Evolutionary conservation across 2,797 vertebrate genomes (phyloP).

Genomic region (Tympanoctomys barrerae): DNA sequence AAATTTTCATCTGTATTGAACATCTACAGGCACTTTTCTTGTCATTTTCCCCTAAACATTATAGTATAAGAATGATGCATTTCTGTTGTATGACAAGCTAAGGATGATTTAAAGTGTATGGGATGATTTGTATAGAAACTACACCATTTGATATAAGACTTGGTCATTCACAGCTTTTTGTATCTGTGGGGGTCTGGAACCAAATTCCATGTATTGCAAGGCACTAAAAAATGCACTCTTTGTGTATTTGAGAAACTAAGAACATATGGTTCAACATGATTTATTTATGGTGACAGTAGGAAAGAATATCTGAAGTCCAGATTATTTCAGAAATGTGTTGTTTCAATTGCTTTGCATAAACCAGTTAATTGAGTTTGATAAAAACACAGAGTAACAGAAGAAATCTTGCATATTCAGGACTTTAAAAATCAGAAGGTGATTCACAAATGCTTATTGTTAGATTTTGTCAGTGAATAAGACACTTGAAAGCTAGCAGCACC

Average conservation of each 20-base stretch:
- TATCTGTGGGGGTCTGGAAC: background rate
- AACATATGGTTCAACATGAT: background rate
- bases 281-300: background rate
- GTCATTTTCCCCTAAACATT: background rate
- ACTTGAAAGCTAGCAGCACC: background rate
- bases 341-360: background rate
- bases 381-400: background rate
- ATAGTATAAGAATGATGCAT: background rate
- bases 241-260: background rate
- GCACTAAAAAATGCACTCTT: background rate
- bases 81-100: background rate
- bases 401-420: background rate
- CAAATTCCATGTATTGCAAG: background rate
- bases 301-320: conserved; percentile 28
- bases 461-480: background rate
- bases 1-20: background rate
- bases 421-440: background rate
- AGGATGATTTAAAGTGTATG: background rate
- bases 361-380: background rate
- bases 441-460: background rate
- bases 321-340: conserved; percentile 22
- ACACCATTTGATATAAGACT: background rate
- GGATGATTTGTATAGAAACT: background rate
- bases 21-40: background rate
- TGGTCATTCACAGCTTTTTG: background rate